Evolutionary conservation across 2,113 vertebrate genomes (phyloP), one percentile per base, ranked within the genome.

Genomic region (Pungitius pungitius): DNA sequence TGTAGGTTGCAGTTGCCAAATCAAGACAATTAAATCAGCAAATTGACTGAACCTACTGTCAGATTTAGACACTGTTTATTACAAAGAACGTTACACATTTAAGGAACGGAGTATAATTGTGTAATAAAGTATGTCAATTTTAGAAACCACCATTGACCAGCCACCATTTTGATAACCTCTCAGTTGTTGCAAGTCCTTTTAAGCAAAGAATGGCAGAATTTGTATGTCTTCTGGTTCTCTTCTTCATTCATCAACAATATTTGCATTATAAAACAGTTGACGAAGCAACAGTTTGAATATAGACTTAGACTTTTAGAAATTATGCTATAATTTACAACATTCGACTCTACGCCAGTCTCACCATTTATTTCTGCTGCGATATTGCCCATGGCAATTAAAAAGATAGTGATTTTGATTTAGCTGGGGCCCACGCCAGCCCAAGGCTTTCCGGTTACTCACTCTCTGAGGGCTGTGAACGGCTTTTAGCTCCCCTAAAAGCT

Each of bases 401-500:
- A 0, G 11, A 60, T 64, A 43, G 60, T 30, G 35, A 76, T 83
- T 80, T 61, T 56, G 59, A 85, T 77, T 81, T 39, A 55, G 61
- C 69, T 9, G 33, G 63, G 66, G 81, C 78, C 58, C 75, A 67
- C 22, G 17, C n/a, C 39, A 45, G 68, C 66, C 71, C 55, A 42
- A 47, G 69, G 75, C 75, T 75, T 75, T 74, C 40, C 75, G 71
- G 72, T 83, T 69, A 37, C 72, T 71, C 69, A 8, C 54, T 81
- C 84, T 87, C 88, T 66, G 82, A 14, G 37, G 80, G 60, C 73
- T 76, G 56, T 77, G 83, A 77, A 80, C 72, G 72, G 79, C 77
- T 73, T 81, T 87, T 45, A 81, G 82, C 83, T 84, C 60, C 1
- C 72, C 82, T 79, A 77, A 88, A 82, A 85, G 75, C 75, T 83